phyloP scores from a whole-genome alignment of 2,888 invertebrate genomes.

The Drosophila fungiperda region DNA sequence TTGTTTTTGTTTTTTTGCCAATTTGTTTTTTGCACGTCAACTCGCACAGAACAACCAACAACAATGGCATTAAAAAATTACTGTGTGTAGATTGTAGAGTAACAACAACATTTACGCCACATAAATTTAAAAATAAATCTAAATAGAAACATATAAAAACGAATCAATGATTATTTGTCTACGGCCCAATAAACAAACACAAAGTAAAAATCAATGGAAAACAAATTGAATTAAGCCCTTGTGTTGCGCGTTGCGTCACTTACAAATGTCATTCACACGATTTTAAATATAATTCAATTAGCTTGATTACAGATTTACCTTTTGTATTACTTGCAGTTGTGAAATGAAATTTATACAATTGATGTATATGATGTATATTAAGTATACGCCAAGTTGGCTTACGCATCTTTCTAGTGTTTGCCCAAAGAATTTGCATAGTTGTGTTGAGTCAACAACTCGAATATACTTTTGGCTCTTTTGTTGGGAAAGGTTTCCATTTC shows the following conservation, averaged over 20 bases:
- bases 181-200: conserved; percentile 48
- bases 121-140: conserved; percentile 39
- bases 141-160: conserved; percentile 29
- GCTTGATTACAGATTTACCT: not conserved
- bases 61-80: conserved; percentile 28
- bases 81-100: conserved; percentile 47
- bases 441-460: conserved; percentile 27
- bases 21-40: conserved; percentile 56
- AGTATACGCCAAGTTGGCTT: conserved; percentile 39
- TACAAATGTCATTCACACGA: conserved; percentile 52
- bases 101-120: conserved; percentile 25
- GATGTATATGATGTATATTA: conserved; percentile 11
- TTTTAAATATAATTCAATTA: conserved; percentile 26
- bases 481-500: conserved; percentile 57
- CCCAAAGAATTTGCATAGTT: conserved; percentile 40
- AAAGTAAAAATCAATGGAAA: conserved; percentile 27
- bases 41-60: conserved; percentile 26
- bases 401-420: conserved; percentile 46
- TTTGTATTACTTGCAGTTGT: conserved; percentile 22
- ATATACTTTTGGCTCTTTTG: conserved; percentile 25
- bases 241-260: conserved; percentile 56
- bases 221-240: conserved; percentile 41
- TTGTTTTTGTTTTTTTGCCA: conserved; percentile 37
- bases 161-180: conserved; percentile 36
- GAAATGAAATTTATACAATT: conserved; percentile 26